Evolutionary conservation across 2,797 vertebrate genomes (phyloP).

Genomic region (Hybognathus amarus): DNA sequence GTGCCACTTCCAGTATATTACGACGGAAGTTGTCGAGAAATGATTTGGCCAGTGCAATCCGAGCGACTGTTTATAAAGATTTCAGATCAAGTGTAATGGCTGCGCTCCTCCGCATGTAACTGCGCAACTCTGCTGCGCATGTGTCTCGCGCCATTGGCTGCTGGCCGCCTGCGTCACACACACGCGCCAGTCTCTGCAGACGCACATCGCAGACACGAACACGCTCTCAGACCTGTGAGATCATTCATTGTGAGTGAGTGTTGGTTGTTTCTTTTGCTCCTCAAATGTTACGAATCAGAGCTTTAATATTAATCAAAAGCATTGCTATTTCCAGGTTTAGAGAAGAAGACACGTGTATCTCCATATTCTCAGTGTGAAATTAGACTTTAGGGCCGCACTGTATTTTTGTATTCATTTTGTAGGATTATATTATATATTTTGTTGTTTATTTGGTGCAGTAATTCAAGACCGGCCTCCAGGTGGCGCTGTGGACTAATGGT

Average conservation of each 20-base stretch:
- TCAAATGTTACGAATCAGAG: background rate
- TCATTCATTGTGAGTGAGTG: background rate
- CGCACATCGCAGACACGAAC: constrained; percentile 50
- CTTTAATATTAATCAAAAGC: background rate
- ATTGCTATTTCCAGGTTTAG: background rate
- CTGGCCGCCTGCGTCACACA: constrained; percentile 44
- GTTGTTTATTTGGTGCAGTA: background rate
- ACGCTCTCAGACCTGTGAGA: background rate
- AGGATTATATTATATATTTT: background rate
- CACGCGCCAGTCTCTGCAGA: constrained; percentile 36
- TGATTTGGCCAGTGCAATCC: background rate
- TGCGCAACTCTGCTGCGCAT: constrained; percentile 81
- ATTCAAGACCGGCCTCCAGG: background rate
- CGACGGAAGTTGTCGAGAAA: background rate
- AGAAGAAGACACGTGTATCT: background rate
- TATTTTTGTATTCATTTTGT: background rate
- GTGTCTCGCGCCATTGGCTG: constrained; percentile 70
- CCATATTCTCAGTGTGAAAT: background rate
- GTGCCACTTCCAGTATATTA: background rate
- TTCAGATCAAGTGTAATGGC: constrained; percentile 70
- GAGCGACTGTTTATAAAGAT: background rate
- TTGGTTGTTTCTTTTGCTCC: background rate
- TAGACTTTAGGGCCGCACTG: no score
- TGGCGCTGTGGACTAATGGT: background rate
- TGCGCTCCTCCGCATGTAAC: constrained; percentile 71